Evolutionary conservation across 2,113 vertebrate species (phyloP).

Genomic region (Hypocryptadius cinnamomeus): DNA sequence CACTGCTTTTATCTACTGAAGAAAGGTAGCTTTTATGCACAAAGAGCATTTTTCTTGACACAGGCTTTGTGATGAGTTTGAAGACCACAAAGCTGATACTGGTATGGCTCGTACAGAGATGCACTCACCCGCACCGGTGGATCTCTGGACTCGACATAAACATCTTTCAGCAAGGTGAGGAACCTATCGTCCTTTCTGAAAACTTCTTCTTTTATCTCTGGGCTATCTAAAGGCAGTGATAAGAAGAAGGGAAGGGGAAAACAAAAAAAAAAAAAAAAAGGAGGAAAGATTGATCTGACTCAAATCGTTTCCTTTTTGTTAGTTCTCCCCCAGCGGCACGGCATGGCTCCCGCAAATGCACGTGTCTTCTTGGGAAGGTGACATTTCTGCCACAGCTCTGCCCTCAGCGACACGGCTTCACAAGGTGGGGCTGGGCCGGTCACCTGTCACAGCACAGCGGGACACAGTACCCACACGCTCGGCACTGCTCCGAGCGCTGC

Average conservation of each 20-base stretch:
- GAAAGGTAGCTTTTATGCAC: neutral
- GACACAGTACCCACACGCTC: neutral
- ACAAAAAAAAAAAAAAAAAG: too few relatives aligned
- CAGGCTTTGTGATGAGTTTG: neutral
- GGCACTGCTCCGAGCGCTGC: neutral
- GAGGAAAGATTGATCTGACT: neutral
- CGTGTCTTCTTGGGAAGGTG: neutral
- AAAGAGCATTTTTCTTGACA: neutral
- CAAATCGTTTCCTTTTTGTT: rapidly evolving
- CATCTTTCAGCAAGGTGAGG: constrained; percentile 71
- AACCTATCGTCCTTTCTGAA: constrained; percentile 75
- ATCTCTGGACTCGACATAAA: constrained; percentile 87
- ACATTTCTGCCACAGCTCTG: neutral
- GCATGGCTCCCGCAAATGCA: neutral
- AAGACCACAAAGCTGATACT: neutral
- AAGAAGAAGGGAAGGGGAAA: neutral
- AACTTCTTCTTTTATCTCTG: constrained; percentile 58
- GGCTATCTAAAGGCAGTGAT: neutral
- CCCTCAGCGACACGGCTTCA: too few relatives aligned
- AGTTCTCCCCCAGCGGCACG: neutral
- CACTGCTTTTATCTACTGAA: neutral
- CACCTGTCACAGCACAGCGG: neutral
- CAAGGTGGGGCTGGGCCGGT: neutral
- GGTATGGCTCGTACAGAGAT: neutral
- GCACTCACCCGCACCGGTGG: constrained; percentile 70